Evolutionary conservation across 2,888 invertebrate species (phyloP), one percentile per base, ranked within the genome.

Genomic region (Pardosa pseudoannulata): DNA sequence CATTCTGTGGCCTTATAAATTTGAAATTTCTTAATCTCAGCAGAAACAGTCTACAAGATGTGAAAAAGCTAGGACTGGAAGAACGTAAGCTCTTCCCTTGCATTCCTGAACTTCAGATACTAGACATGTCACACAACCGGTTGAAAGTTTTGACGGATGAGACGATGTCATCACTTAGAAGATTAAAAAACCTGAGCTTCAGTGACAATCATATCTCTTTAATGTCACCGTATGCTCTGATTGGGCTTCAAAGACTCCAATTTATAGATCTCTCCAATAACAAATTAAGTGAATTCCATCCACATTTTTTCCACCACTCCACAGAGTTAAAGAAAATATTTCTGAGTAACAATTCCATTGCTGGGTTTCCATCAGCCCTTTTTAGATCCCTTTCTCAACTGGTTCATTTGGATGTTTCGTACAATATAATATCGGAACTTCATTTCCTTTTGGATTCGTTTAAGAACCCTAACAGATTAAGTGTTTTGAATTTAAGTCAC

Each of bases 381-480:
- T 96, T 98, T 50, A 87, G 89, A 65, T 91, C 91, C 1, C 85
- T 91, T 16, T 86, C 91, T 0, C 93, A 93, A 81, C 91, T 96
- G 88, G 92, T 93, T 89, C 92, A 90, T 19, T 91, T 96, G 9
- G 93, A 94, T 90, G 92, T 97, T 72, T 93, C 94, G 41, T 91
- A 94, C 85, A 97, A 97, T 91, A 92, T 91, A 0, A 89, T 97
- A 87, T 95, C 96, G 73, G 96, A 96, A 90, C 94, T 95, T 46
- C 95, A 95, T 90, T 96, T 97, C 65, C 97, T 97, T 91, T 94
- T 95, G 67, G 97, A 97, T 62, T 96, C 97, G 50, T 97, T 97
- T 91, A 94, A 95, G 71, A 97, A 97, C 56, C 94, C 97, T 75
- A 96, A 97, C 90, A 94, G 97, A 86, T 93, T 98, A 91, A 96